phyloP scores from a whole-genome alignment of 2,888 invertebrate genomes.

The Conops quadrifasciatus region DNA sequence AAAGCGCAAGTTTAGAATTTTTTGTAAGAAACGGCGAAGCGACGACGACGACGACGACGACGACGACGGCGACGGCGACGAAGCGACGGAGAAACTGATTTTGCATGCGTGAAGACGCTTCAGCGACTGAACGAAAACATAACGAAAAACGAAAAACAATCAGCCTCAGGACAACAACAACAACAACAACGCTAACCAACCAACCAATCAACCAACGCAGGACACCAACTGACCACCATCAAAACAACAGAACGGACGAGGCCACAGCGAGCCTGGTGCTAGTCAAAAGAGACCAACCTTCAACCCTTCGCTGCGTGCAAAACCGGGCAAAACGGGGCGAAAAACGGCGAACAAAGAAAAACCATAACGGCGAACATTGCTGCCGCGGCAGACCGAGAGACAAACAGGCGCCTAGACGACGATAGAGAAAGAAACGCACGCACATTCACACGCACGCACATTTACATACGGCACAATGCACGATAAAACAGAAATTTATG shows the following conservation, averaged over 20 bases:
- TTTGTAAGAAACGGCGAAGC: slow-evolving; percentile 39
- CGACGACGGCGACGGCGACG: slow-evolving; percentile 21
- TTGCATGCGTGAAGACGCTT: background rate
- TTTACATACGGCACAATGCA: background rate
- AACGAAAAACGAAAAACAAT: background rate
- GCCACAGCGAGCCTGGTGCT: slow-evolving; percentile 61
- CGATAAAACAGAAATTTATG: background rate
- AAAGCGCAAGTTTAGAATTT: slow-evolving; percentile 3
- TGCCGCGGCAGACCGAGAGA: no score
- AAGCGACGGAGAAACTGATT: slow-evolving; percentile 16
- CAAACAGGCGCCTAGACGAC: slow-evolving; percentile 3
- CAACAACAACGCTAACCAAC: background rate
- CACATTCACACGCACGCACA: background rate
- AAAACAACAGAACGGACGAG: background rate
- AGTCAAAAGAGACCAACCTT: no score
- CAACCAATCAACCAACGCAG: no score
- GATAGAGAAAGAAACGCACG: slow-evolving; percentile 6
- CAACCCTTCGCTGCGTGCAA: no score
- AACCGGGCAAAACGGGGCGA: no score
- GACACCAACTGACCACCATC: no score
- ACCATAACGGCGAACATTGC: no score
- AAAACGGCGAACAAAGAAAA: no score
- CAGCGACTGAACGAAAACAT: background rate
- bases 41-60: slow-evolving; percentile 43
- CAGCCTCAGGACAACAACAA: background rate